Evolutionary conservation across 1,140 invertebrate genomes (phyloP), one percentile per base, ranked within the genome.

Genomic region (Drosophila persimilis): DNA sequence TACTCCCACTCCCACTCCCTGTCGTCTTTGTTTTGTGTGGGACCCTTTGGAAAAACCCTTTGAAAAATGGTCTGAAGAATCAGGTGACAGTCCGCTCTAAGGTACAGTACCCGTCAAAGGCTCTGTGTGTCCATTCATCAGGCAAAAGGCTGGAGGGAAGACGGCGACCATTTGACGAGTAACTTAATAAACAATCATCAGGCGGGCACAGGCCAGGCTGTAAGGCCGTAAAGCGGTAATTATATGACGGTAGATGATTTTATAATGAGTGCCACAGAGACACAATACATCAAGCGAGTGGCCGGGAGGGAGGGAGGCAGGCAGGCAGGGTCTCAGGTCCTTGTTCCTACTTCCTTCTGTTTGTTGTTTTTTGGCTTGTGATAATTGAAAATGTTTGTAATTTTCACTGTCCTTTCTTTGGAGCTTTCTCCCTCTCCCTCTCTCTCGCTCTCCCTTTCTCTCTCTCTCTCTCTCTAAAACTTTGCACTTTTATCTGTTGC

Each of bases 331-430:
- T 35, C 2, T 35, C 2, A 11, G 9, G 9, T 35, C 31, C 31
- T 11, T 3, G 9, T 35, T 35, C 11, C 69, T 67, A 62, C 72
- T 84, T 75, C 71, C 72, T 71, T 39, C 35, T 13, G 35, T 39
- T 39, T 39, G 11, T 39, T 39, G 35, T 13, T 13, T 13, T 9
- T 35, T 84, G 66, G 59, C 80, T 74, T 86, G 35, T 39, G 81
- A 81, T 86, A 86, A 86, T 86, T 86, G 81, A 86, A 86, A 86
- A 86, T 86, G 81, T 86, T 86, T 86, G 81, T 86, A 86, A 86
- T 86, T 80, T 77, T 86, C 65, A 56, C 77, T 77, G 73, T 72
- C 54, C 60, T 76, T 76, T 61, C 35, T 39, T 39, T 39, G 3
- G 35, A 13, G 11, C 43, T 47, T 15, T 15, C 20, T 45, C n/a